Evolutionary conservation across 2,113 vertebrate genomes (phyloP).

Genomic region (Puma concolor): DNA sequence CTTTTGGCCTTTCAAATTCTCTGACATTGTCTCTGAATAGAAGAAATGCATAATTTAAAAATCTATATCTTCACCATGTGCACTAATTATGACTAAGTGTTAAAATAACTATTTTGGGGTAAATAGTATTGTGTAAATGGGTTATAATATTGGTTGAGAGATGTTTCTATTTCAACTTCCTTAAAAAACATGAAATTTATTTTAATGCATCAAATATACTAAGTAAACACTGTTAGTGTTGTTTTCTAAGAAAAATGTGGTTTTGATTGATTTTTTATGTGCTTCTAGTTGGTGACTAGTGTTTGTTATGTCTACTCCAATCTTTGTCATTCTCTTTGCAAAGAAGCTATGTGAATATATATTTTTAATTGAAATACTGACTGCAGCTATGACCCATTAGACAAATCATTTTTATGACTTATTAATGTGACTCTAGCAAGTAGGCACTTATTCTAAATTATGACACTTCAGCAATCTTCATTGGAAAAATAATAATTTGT

Average conservation of each 20-base stretch:
- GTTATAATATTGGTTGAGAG: not conserved
- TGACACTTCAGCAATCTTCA: slow-evolving; percentile 28
- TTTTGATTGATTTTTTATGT: not conserved
- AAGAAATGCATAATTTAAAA: not conserved
- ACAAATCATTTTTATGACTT: slow-evolving; percentile 30
- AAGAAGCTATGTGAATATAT: not conserved
- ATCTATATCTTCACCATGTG: not conserved
- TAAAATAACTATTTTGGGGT: not conserved
- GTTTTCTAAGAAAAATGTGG: not conserved
- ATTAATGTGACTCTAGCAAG: not conserved
- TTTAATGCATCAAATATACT: not conserved
- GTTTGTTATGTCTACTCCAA: slow-evolving; percentile 13
- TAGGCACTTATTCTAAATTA: not conserved
- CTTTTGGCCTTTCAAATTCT: not conserved
- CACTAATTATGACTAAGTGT: not conserved
- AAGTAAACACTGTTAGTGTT: not conserved
- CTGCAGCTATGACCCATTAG: not conserved
- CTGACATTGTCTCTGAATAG: not conserved
- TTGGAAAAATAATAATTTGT: not conserved
- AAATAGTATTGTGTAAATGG: not conserved
- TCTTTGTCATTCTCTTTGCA: not conserved
- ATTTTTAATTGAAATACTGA: slow-evolving; percentile 23
- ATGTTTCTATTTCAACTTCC: not conserved
- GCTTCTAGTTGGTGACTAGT: not conserved
- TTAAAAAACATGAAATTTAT: not conserved